Conservation (phyloP, 1,140 invertebrate species). For the Trachymyrmex cornetzi region DNA sequence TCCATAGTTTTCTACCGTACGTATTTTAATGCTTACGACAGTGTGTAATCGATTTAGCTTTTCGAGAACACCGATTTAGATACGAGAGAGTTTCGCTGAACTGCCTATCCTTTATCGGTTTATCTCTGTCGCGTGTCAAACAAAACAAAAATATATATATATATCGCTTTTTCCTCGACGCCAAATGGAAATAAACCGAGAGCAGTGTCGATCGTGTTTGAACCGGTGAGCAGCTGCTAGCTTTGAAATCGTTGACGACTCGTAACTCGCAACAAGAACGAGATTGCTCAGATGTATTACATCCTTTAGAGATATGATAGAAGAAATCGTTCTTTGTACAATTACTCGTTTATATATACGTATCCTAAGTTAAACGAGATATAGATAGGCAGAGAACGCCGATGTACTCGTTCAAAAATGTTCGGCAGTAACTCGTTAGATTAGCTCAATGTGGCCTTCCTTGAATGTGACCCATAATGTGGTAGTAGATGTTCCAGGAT, state of each 20-base stretch:
- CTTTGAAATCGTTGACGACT: slow-evolving; percentile 42
- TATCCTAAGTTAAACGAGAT: slow-evolving; percentile 66
- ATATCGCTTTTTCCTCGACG: slow-evolving; percentile 26
- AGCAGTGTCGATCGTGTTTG: slow-evolving; percentile 50
- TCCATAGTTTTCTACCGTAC: slow-evolving; percentile 76
- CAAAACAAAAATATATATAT: background rate
- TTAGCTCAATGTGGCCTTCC: slow-evolving; percentile 87
- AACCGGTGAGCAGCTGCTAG: slow-evolving; percentile 35
- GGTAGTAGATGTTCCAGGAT: slow-evolving; percentile 65
- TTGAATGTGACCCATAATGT: slow-evolving; percentile 83
- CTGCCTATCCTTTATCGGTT: slow-evolving; percentile 49
- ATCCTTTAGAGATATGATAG: slow-evolving; percentile 49
- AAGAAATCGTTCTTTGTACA: slow-evolving; percentile 64
- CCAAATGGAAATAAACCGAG: slow-evolving; percentile 22
- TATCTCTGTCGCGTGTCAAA: slow-evolving; percentile 38
- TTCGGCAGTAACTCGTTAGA: slow-evolving; percentile 84
- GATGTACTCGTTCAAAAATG: slow-evolving; percentile 79
- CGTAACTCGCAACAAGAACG: slow-evolving; percentile 57
- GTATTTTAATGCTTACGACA: slow-evolving; percentile 74
- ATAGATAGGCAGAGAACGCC: slow-evolving; percentile 71
- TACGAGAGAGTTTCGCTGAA: slow-evolving; percentile 41
- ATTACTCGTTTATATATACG: slow-evolving; percentile 72
- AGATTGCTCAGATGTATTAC: slow-evolving; percentile 73
- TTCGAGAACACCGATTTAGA: slow-evolving; percentile 54
- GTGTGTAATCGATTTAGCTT: slow-evolving; percentile 59